Base-by-base conservation (phyloP, 2,888 invertebrate species). In the Teleogryllus oceanicus region DNA sequence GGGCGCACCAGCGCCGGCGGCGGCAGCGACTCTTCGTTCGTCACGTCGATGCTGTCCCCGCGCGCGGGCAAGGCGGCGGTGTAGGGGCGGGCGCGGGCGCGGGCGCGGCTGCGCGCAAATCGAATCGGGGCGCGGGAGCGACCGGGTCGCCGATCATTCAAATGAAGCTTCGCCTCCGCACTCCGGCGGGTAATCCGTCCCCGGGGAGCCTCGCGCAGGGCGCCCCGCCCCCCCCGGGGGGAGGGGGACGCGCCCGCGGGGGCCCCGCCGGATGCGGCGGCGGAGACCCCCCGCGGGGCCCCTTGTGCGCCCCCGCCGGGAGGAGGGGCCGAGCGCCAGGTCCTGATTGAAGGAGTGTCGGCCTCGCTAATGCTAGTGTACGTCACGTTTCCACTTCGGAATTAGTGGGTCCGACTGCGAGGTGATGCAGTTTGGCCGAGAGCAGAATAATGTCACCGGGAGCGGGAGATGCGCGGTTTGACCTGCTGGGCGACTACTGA, bases 21-120 rank as follows among this genome's bases (percentile, higher is more conserved):
- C 83, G 83, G 91, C 92, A 83, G 91, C 90, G 87, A 84, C 81
- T 95, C 96, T 85, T 93, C 93, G 86, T 96, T 96, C 74, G 96
- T 96, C 20, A 94, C 93, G 85, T 96, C 96, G 87, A 96, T 96
- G 84, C 95, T 95, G 87, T 96, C 96, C 85, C 96, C 92, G 89
- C 18, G 80, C 13, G 62, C 13, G 5, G 37, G 37, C n/a, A n/a
- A n/a, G n/a, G n/a, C n/a, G 37, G 37, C 37, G n/a, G 62, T 62
- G 62, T 11, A 18, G 62, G n/a, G 62, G 37, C 37, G 37, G 37
- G 37, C 37, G 37, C 37, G 5, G 37, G 37, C 5, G 89, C 37
- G 18, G 62, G 62, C 18, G 13, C 16, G 18, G 62, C 62, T 18
- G 13, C 62, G 62, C 62, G 5, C 5, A 62, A 62, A 62, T 62